Conservation (phyloP, 1,140 invertebrate genomes). For the Coenobita brevimanus region DNA sequence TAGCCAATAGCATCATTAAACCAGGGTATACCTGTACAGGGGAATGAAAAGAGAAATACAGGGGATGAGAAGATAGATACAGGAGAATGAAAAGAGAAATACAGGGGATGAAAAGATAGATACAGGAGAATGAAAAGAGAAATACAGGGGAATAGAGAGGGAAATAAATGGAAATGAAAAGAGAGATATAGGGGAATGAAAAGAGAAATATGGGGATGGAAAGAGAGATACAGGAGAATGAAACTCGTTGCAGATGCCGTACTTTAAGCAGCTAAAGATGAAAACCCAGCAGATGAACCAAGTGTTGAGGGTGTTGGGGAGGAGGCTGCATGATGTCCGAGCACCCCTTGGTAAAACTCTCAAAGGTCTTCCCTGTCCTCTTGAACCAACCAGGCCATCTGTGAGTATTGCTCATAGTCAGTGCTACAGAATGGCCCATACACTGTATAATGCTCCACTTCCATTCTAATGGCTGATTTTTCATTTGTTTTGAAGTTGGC, state of each 20-base stretch:
- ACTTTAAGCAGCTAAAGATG: conserved; percentile 71
- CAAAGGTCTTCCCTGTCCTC: conserved; percentile 51
- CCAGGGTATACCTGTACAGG: too few species aligned
- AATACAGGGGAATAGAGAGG: too few species aligned
- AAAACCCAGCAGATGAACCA: conserved; percentile 70
- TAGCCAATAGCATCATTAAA: too few species aligned
- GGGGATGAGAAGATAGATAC: too few species aligned
- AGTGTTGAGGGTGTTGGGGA: conserved; percentile 53
- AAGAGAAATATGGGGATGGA: neutral
- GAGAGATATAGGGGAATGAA: neutral
- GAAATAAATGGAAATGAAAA: too few species aligned
- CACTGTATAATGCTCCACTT: too few species aligned
- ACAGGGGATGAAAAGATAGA: too few species aligned
- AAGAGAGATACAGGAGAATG: neutral
- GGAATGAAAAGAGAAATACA: too few species aligned
- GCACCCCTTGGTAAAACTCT: neutral
- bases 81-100: too few species aligned
- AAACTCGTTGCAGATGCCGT: conserved; percentile 22
- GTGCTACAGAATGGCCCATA: neutral
- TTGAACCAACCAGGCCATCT: conserved; percentile 67
- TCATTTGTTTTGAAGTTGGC: neutral
- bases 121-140: too few species aligned
- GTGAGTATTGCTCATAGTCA: conserved; percentile 52
- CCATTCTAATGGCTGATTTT: too few species aligned
- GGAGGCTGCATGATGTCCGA: neutral